Conservation (phyloP, 2,113 vertebrate genomes). For the Chaetura pelagica region DNA sequence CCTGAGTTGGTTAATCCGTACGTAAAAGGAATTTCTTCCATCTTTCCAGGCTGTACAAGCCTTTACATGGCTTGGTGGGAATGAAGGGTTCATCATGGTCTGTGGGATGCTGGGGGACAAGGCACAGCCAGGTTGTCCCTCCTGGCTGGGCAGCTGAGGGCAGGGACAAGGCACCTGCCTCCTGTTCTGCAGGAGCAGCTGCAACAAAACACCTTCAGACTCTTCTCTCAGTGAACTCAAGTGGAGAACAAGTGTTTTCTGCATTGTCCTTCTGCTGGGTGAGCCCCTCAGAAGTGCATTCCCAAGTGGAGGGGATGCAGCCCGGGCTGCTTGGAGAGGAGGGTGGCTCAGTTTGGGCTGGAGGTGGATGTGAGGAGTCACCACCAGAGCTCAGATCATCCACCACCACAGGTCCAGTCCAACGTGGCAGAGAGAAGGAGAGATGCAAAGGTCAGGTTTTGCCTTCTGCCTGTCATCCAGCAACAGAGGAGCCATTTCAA, state of each 20-base stretch:
- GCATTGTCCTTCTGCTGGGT: neutral
- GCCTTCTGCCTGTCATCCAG: neutral
- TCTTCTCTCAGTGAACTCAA: neutral
- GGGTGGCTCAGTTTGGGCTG: neutral
- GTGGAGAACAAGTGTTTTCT: neutral
- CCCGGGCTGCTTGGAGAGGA: neutral
- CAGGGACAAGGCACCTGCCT: fast-evolving
- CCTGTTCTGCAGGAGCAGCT: neutral
- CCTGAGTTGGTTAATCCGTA: neutral
- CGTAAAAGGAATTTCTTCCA: neutral
- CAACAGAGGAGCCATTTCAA: neutral
- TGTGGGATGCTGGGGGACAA: neutral
- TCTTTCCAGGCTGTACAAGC: neutral
- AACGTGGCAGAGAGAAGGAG: neutral
- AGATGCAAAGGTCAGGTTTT: neutral
- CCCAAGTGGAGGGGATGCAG: neutral
- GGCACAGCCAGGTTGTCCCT: neutral
- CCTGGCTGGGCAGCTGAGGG: neutral
- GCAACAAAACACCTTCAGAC: fast-evolving
- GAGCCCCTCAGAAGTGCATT: neutral
- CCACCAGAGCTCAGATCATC: neutral
- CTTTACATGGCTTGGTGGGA: neutral
- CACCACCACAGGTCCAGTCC: neutral
- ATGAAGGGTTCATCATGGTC: neutral
- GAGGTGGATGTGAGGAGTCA: neutral